phyloP scores from a whole-genome alignment of 2,113 vertebrate genomes.

The Atractosteus spatula region DNA sequence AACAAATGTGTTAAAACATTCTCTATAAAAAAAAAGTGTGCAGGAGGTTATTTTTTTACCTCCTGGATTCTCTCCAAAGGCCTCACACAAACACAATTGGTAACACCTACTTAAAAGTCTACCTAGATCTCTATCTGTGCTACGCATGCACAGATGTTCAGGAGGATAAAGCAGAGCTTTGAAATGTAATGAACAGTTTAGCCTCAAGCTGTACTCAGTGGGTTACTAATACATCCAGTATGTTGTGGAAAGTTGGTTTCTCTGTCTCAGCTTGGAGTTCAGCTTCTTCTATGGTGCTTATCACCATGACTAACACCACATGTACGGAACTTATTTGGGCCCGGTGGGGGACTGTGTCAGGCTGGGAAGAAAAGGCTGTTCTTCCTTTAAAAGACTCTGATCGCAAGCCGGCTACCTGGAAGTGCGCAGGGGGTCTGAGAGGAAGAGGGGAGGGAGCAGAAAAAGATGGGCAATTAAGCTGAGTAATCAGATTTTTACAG shows the following conservation, averaged over 20 bases:
- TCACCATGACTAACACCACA: slow-evolving; percentile 26
- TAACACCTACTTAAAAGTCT: too few relatives aligned
- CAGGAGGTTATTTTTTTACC: too few relatives aligned
- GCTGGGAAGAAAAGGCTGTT: background rate
- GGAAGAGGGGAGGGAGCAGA: background rate
- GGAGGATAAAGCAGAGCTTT: too few relatives aligned
- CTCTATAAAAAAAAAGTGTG: too few relatives aligned
- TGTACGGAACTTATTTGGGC: slow-evolving; percentile 24
- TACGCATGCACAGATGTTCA: too few relatives aligned
- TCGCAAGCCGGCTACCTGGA: slow-evolving; percentile 13
- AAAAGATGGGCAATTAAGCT: background rate
- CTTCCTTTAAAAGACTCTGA: slow-evolving; percentile 31
- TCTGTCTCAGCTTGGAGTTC: background rate
- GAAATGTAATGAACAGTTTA: too few relatives aligned
- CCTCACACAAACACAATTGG: too few relatives aligned
- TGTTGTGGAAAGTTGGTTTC: slow-evolving; percentile 6
- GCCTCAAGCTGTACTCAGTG: background rate
- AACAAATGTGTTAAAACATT: too few relatives aligned
- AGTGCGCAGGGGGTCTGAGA: slow-evolving; percentile 4
- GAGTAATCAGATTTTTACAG: background rate
- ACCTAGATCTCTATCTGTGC: too few relatives aligned
- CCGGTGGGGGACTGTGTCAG: background rate
- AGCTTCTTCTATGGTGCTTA: slow-evolving; percentile 9
- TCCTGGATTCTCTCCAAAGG: too few relatives aligned
- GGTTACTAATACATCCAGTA: slow-evolving; percentile 6